Evolutionary conservation across 1,140 invertebrate genomes (phyloP).

Genomic region (Batillaria attramentaria): DNA sequence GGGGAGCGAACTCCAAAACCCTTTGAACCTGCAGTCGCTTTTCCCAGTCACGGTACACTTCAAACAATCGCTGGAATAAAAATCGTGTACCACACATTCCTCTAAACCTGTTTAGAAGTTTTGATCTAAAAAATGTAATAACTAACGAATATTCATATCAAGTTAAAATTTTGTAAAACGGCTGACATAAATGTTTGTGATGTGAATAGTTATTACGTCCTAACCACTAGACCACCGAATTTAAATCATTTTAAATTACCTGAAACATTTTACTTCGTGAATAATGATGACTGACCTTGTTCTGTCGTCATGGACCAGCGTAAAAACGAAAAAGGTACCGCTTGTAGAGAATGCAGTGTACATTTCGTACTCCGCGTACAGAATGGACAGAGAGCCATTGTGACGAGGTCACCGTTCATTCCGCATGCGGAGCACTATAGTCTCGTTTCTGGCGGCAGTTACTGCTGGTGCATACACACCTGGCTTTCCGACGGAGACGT

Average conservation of each 20-base stretch:
- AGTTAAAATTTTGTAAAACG: no score
- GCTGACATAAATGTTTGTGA: background rate
- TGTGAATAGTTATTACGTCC: background rate
- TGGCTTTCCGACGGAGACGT: no score
- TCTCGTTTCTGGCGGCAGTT: no score
- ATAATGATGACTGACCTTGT: no score
- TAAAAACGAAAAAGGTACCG: background rate
- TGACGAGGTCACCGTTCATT: no score
- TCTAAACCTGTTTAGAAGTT: background rate
- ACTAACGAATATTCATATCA: background rate
- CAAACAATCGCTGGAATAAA: background rate
- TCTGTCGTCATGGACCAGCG: no score
- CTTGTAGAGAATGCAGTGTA: background rate
- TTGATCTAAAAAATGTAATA: background rate
- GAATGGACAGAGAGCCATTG: no score
- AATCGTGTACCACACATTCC: background rate
- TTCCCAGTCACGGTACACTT: conserved; percentile 30
- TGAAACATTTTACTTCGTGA: no score
- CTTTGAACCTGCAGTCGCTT: conserved; percentile 20
- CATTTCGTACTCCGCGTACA: background rate
- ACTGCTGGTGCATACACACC: no score
- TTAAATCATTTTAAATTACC: background rate
- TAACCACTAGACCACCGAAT: background rate
- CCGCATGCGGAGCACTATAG: no score
- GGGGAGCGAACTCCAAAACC: conserved; percentile 10